These are phyloP conservation scores for Oncopodura yosiiana DNA, from an alignment of 1,140 invertebrate species.

Conservation along the genomic window DNA sequence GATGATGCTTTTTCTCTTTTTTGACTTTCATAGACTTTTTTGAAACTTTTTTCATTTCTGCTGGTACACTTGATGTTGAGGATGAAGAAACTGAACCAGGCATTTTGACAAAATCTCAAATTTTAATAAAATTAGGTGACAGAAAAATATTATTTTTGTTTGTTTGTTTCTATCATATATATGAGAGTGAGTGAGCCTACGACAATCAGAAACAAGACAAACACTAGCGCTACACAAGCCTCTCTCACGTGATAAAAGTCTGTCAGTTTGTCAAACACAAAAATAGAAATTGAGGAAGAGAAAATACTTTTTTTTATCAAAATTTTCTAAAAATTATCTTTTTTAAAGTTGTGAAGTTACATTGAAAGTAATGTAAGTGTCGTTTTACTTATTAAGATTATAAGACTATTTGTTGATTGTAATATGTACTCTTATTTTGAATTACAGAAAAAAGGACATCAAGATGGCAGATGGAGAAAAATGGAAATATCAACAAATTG, in stretches of 20 bases:
- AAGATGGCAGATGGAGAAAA: constrained; percentile 10
- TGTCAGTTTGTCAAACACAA: not conserved
- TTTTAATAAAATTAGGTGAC: not conserved
- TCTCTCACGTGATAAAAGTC: too few species aligned
- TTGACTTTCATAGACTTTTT: constrained; percentile 48
- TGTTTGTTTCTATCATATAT: too few species aligned
- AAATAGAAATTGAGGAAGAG: not conserved
- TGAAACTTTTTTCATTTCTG: constrained; percentile 9
- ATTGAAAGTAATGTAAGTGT: too few species aligned
- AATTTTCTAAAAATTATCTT: too few species aligned
- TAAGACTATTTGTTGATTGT: too few species aligned
- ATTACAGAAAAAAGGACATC: not conserved
- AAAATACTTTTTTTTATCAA: not conserved
- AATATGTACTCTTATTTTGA: not conserved
- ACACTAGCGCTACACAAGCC: not conserved
- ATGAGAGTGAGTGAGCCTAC: too few species aligned
- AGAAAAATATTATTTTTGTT: too few species aligned
- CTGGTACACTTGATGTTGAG: constrained; percentile 15
- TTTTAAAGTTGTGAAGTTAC: too few species aligned
- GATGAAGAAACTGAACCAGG: not conserved
- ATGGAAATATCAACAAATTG: constrained; percentile 22
- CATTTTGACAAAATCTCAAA: not conserved
- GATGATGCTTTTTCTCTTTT: constrained; percentile 49
- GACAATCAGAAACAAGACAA: not conserved
- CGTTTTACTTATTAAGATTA: too few species aligned